Evolutionary conservation across 2,797 vertebrate genomes (phyloP).

Genomic region (Sebastiscus tertius): DNA sequence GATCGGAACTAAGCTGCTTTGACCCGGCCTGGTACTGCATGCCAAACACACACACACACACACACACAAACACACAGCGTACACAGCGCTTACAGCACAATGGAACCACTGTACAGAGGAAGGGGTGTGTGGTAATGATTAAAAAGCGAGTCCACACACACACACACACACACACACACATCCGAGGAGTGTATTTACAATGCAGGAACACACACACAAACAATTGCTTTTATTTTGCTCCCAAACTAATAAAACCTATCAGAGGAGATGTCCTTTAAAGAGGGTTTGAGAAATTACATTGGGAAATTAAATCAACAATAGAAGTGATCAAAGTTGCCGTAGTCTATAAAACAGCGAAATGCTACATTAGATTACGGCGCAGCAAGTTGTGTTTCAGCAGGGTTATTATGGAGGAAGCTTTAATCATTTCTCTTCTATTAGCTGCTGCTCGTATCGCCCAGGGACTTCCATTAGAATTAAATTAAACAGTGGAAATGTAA

Average conservation of each 20-base stretch:
- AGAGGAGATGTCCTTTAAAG: slow-evolving; percentile 33
- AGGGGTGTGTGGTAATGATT: slow-evolving; percentile 48
- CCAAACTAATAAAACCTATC: slow-evolving; percentile 39
- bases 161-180: not conserved
- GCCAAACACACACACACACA: slow-evolving; percentile 69
- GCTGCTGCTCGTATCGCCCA: slow-evolving; percentile 66
- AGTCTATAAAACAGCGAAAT: slow-evolving; percentile 54
- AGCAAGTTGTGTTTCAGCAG: slow-evolving; percentile 61
- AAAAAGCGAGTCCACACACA: slow-evolving; percentile 29
- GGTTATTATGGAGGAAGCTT: slow-evolving; percentile 71
- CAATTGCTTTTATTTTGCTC: slow-evolving; percentile 34
- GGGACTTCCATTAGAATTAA: slow-evolving; percentile 79
- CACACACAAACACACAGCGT: slow-evolving; percentile 7
- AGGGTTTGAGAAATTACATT: slow-evolving; percentile 47
- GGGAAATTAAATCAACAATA: slow-evolving; percentile 65
- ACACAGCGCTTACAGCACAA: slow-evolving; percentile 60
- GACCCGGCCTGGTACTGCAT: slow-evolving; percentile 80
- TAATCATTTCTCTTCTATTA: slow-evolving; percentile 78
- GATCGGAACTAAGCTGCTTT: slow-evolving; percentile 86
- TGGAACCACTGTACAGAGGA: slow-evolving; percentile 51
- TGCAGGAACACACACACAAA: slow-evolving; percentile 13
- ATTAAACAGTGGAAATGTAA: slow-evolving; percentile 83
- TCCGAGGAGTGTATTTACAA: slow-evolving; percentile 11
- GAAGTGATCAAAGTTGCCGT: slow-evolving; percentile 61
- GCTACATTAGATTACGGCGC: slow-evolving; percentile 59